phyloP scores from a whole-genome alignment of 1,140 invertebrate species.

The Tribolium madens region DNA sequence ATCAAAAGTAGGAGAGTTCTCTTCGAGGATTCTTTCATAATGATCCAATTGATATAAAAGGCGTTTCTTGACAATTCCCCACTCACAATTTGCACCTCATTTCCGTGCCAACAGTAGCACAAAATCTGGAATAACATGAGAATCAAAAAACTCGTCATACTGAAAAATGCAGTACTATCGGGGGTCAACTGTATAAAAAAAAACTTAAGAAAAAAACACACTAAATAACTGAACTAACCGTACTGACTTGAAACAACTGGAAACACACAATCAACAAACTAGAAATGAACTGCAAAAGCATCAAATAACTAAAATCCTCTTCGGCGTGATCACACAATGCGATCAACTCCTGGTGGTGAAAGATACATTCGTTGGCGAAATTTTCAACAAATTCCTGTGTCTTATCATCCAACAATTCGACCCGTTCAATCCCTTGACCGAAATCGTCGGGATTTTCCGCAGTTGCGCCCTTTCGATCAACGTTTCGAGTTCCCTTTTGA shows the following conservation, averaged over 20 bases:
- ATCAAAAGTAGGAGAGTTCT: constrained; percentile 66
- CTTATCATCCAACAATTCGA: background rate
- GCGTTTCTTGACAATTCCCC: constrained; percentile 48
- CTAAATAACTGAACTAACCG: constrained; percentile 18
- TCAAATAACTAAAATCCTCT: constrained; percentile 39
- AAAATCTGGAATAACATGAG: constrained; percentile 49
- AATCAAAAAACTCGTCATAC: constrained; percentile 38
- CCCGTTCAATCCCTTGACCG: background rate
- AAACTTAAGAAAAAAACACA: background rate
- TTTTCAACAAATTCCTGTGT: background rate
- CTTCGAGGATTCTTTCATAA: constrained; percentile 59
- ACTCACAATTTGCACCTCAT: constrained; percentile 53
- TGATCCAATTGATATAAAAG: constrained; percentile 55
- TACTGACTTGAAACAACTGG: constrained; percentile 50
- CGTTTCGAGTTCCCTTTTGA: constrained; percentile 33
- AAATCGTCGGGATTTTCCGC: background rate
- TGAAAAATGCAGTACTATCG: constrained; percentile 33
- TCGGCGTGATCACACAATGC: constrained; percentile 42
- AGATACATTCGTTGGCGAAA: constrained; percentile 4
- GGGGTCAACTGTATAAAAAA: background rate
- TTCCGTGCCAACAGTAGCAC: constrained; percentile 48
- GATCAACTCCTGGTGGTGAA: constrained; percentile 48
- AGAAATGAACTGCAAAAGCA: constrained; percentile 47
- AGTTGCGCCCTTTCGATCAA: background rate
- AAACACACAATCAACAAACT: constrained; percentile 49